Conservation (phyloP, 2,113 vertebrate genomes). For the Cheilinus undulatus region DNA sequence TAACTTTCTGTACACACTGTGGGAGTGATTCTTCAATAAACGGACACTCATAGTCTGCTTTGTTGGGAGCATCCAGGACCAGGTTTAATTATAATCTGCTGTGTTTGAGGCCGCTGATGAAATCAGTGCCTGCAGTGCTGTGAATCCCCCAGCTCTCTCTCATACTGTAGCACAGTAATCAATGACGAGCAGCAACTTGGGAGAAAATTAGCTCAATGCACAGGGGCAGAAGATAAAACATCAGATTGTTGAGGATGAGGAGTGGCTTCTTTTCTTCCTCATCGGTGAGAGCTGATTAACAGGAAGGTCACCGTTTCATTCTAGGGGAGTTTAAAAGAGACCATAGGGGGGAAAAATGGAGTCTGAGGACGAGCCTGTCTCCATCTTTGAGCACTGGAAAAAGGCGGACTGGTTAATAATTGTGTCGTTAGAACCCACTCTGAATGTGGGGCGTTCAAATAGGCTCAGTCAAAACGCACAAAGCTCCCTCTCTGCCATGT, state of each 20-base stretch:
- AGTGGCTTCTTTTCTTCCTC: slow-evolving; percentile 20
- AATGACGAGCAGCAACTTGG: slow-evolving; percentile 67
- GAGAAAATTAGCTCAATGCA: slow-evolving; percentile 63
- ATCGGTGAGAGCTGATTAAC: slow-evolving; percentile 24
- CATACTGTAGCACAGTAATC: slow-evolving; percentile 64
- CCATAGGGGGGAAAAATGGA: slow-evolving; percentile 32
- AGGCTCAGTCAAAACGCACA: slow-evolving; percentile 12
- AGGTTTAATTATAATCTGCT: slow-evolving; percentile 31
- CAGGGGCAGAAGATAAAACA: slow-evolving; percentile 12
- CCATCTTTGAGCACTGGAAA: slow-evolving; percentile 35
- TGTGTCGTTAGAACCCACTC: slow-evolving; percentile 8
- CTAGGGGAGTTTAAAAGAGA: slow-evolving; percentile 15
- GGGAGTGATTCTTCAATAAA: slow-evolving; percentile 3
- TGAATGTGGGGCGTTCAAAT: slow-evolving; percentile 11
- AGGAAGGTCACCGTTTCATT: slow-evolving; percentile 57
- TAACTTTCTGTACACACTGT: slow-evolving; percentile 10
- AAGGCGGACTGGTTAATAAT: slow-evolving; percentile 21
- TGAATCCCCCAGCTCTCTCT: slow-evolving; percentile 36
- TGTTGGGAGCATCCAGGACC: slow-evolving; percentile 10
- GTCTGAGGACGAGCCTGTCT: slow-evolving; percentile 19
- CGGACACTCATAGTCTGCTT: background rate
- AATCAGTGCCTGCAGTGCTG: slow-evolving; percentile 55
- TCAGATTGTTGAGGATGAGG: slow-evolving; percentile 15
- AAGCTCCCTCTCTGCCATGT: slow-evolving; percentile 3
- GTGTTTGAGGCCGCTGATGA: slow-evolving; percentile 43